These are phyloP conservation scores for Palythoa grandiflora DNA, from an alignment of 92 coral and sea anemone genomes.

Conservation along the genomic window DNA sequence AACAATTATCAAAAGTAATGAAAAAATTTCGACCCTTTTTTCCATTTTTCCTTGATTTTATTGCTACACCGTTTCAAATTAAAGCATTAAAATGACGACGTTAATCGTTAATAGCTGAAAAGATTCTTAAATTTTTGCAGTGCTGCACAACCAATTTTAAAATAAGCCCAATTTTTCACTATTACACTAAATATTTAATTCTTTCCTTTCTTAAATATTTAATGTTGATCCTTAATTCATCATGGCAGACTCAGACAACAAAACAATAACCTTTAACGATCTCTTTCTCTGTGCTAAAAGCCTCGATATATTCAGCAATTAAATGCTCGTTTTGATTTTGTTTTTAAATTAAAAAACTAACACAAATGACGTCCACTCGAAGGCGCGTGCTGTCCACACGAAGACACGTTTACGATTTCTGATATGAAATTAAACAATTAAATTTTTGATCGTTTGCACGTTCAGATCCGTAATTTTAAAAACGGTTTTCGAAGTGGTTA, in stretches of 20 bases:
- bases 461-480: too few species aligned
- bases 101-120: not conserved
- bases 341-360: not conserved
- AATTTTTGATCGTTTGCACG: too few species aligned
- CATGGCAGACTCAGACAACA: not conserved
- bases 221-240: not conserved
- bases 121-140: not conserved
- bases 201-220: not conserved
- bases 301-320: not conserved
- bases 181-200: slow-evolving; percentile 28
- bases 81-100: not conserved
- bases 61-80: not conserved
- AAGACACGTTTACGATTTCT: too few species aligned
- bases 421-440: too few species aligned
- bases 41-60: too few species aligned
- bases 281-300: not conserved
- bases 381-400: too few species aligned
- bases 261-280: not conserved
- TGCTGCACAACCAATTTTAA: not conserved
- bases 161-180: not conserved
- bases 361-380: too few species aligned
- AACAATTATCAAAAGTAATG: too few species aligned
- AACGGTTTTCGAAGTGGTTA: too few species aligned
- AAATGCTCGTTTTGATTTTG: not conserved
- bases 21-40: too few species aligned